A percentile compares a stretch with the other conserved stretches of the same genome.
These are phyloP conservation scores for Ctenoplectra terminalis DNA, from an alignment of 1,140 invertebrate species.

Conservation along the genomic window DNA sequence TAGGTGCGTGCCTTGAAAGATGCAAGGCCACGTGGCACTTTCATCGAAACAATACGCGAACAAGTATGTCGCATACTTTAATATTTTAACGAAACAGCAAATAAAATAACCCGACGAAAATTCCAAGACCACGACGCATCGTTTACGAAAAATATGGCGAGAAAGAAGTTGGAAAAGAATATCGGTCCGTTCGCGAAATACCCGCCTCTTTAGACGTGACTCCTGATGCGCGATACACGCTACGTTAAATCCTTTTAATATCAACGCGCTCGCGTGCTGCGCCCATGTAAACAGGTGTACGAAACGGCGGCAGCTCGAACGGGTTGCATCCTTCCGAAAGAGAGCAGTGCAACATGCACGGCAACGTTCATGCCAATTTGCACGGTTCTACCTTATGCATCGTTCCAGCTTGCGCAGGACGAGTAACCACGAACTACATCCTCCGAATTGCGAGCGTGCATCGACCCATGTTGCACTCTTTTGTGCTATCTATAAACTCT, in stretches of 20 bases:
- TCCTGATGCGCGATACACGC: slow-evolving; percentile 24
- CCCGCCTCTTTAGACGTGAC: neutral
- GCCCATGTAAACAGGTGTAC: slow-evolving; percentile 43
- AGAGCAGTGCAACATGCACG: slow-evolving; percentile 32
- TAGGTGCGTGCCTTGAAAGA: slow-evolving; percentile 43
- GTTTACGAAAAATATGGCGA: neutral
- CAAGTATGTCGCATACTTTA: slow-evolving; percentile 6
- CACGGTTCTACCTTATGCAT: neutral
- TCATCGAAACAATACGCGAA: neutral
- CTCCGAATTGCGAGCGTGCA: neutral
- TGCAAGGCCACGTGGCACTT: slow-evolving; percentile 28
- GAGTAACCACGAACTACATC: neutral
- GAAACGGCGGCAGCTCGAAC: slow-evolving; percentile 29
- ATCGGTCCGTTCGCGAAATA: neutral
- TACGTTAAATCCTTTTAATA: slow-evolving; percentile 42
- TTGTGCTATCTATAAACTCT: neutral
- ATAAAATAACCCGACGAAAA: neutral
- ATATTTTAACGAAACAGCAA: neutral
- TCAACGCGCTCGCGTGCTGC: neutral
- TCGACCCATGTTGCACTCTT: neutral
- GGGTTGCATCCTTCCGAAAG: slow-evolving; percentile 32
- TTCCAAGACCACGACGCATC: neutral
- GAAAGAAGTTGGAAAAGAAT: neutral
- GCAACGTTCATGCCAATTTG: slow-evolving; percentile 28
- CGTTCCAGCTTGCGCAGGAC: slow-evolving; percentile 10